Conservation (phyloP, 2,888 invertebrate species). For the Ectropis crepuscularia region DNA sequence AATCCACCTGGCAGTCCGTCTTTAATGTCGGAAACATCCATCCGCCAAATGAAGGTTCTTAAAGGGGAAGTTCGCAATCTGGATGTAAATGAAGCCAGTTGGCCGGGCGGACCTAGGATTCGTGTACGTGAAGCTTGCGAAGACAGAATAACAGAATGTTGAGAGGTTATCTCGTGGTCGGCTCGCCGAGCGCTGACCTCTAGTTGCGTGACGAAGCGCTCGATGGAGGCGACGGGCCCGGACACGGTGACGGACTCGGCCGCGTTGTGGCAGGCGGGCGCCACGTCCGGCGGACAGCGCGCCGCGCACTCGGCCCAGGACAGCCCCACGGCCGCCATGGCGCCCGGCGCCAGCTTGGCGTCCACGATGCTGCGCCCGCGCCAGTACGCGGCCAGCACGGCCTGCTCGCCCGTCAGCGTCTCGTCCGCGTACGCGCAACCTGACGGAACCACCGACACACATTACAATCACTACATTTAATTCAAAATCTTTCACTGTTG, state of each 20-base stretch:
- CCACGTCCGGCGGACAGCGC: conserved; percentile 91
- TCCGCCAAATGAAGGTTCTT: too few relatives aligned
- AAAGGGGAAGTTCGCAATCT: too few relatives aligned
- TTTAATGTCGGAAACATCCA: too few relatives aligned
- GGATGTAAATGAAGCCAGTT: too few relatives aligned
- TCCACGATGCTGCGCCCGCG: conserved; percentile 94
- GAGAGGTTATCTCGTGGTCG: too few relatives aligned
- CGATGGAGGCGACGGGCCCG: conserved; percentile 90
- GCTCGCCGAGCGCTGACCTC: conserved; percentile 49
- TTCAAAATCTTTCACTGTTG: too few relatives aligned
- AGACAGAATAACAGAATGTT: too few relatives aligned
- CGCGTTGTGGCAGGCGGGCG: conserved; percentile 97
- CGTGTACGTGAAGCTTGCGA: too few relatives aligned
- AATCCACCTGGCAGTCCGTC: too few relatives aligned
- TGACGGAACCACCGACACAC: conserved; percentile 44
- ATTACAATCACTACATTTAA: too few relatives aligned
- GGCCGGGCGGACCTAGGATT: too few relatives aligned
- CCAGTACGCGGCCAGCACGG: conserved; percentile 97
- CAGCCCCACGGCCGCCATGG: conserved; percentile 97
- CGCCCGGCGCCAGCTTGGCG: conserved; percentile 89
- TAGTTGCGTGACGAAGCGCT: conserved; percentile 88
- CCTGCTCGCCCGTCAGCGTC: conserved; percentile 96
- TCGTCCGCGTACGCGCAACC: conserved; percentile 99
- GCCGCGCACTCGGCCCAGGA: conserved; percentile 92
- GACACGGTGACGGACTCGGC: conserved; percentile 97